Evolutionary conservation across 37 sponge, comb jelly and placozoan species (phyloP).

Genomic region (Petrosia ficiformis): DNA sequence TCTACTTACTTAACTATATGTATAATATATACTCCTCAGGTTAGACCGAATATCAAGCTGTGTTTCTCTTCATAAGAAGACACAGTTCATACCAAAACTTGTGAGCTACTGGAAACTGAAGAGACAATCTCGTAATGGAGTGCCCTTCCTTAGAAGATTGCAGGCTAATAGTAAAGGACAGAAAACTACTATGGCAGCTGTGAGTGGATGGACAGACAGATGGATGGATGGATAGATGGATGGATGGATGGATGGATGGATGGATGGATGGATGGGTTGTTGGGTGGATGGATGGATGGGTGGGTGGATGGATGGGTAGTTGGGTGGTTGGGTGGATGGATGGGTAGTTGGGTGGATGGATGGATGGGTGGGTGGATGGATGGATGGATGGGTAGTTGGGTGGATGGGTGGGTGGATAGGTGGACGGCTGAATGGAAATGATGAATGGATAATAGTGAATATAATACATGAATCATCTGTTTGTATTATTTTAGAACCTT

Average conservation of each 20-base stretch:
- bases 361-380: too few relatives aligned
- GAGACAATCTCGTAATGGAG: slow-evolving; percentile 97
- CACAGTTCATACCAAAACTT: slow-evolving; percentile 86
- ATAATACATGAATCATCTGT: background rate
- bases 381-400: too few relatives aligned
- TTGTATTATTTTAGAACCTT: slow-evolving; percentile 56
- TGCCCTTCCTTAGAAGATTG: slow-evolving; percentile 90
- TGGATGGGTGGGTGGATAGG: too few relatives aligned
- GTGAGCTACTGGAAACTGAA: slow-evolving; percentile 97
- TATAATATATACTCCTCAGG: slow-evolving; percentile 42
- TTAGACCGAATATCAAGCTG: slow-evolving; percentile 67
- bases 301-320: too few relatives aligned
- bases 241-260: too few relatives aligned
- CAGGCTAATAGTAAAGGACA: slow-evolving; percentile 74
- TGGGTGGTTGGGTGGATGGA: too few relatives aligned
- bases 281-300: too few relatives aligned
- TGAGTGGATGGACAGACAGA: background rate
- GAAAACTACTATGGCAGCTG: slow-evolving; percentile 27
- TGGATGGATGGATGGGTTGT: too few relatives aligned
- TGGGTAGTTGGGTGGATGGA: too few relatives aligned
- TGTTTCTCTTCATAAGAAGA: slow-evolving; percentile 78
- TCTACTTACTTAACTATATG: too few relatives aligned
- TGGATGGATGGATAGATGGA: too few relatives aligned
- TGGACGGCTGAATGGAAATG: too few relatives aligned
- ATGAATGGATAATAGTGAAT: background rate